Conservation (phyloP, 2,113 vertebrate species). For the Tragelaphus strepsiceros region DNA sequence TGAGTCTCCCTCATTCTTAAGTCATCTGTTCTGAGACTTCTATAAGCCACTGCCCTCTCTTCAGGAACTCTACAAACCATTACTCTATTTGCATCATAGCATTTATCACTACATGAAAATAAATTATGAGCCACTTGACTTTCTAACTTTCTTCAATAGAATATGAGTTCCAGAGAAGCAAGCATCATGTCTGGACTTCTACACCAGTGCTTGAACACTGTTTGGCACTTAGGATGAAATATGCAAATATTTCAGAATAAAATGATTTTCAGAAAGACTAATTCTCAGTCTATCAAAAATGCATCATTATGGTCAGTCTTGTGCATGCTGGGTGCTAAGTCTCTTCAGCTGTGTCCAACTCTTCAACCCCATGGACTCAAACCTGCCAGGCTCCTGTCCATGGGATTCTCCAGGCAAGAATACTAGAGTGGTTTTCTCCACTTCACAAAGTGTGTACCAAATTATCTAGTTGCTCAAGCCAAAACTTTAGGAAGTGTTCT, state of each 20-base stretch:
- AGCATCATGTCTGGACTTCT: neutral
- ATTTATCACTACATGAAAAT: neutral
- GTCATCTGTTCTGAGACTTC: neutral
- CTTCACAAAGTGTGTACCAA: neutral
- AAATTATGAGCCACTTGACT: neutral
- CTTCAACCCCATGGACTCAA: neutral
- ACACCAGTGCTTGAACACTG: neutral
- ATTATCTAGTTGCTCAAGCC: neutral
- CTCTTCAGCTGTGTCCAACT: neutral
- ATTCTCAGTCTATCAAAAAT: neutral
- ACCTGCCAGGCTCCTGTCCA: rapidly evolving
- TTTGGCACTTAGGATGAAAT: neutral
- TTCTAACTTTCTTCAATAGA: neutral
- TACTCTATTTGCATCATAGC: neutral
- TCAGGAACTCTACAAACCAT: neutral
- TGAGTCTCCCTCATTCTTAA: neutral
- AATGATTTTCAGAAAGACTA: neutral
- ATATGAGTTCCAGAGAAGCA: neutral
- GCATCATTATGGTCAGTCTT: neutral
- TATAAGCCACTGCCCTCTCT: neutral
- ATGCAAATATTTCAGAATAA: neutral
- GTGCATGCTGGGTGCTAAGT: neutral
- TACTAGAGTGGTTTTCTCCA: neutral
- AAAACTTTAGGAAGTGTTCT: neutral
- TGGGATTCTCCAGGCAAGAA: neutral